Base-by-base conservation (phyloP, 2,797 vertebrate genomes). In the Tolypeutes matacus region DNA sequence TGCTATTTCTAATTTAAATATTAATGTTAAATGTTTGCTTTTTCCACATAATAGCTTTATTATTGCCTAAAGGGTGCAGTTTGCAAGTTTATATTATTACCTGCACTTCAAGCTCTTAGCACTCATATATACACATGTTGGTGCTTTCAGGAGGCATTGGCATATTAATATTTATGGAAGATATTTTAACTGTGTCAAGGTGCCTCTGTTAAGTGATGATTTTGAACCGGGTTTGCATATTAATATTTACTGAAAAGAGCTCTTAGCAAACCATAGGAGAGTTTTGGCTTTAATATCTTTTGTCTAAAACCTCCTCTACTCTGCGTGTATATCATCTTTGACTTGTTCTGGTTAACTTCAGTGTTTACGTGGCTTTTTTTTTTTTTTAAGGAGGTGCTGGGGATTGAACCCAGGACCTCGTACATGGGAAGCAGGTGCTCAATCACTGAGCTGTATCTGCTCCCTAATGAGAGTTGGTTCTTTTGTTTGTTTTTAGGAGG, bases 221-320 rank as follows among this genome's bases (percentile, higher is more conserved):
- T 65, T 92, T 23, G 39, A 56, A 46, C 39, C 46, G 23, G 14
- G 46, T 69, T 7, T 89, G 15, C 56, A 62, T 84, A 15, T 14
- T 82, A 49, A 64, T n/a, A 70, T 84, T 86, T 75, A 67, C 69
- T 83, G 58, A 34, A 58, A 93, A 95, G 70, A 86, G 42, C 80
- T 89, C 31, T 58, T 89, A 73, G 72, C 56, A 84, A 89, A 69
- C 17, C 10, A 3, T 62, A 39, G 25, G 27, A 53, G 21, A 91
- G 29, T 13, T 62, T 78, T 84, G 39, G 23, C 60, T 31, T 87
- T 83, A 75, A 1, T 62, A 17, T 14, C 67, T 56, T 75, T 64
- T 49, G 21, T 53, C 53, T 73, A 73, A 76, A 58, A 95, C 11
- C 23, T 21, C 36, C 21, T 89, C 7, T 53, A 2, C 36, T 76